Evolutionary conservation across 2,113 vertebrate species (phyloP), one percentile per base, ranked within the genome.

Genomic region (Erinaceus europaeus): DNA sequence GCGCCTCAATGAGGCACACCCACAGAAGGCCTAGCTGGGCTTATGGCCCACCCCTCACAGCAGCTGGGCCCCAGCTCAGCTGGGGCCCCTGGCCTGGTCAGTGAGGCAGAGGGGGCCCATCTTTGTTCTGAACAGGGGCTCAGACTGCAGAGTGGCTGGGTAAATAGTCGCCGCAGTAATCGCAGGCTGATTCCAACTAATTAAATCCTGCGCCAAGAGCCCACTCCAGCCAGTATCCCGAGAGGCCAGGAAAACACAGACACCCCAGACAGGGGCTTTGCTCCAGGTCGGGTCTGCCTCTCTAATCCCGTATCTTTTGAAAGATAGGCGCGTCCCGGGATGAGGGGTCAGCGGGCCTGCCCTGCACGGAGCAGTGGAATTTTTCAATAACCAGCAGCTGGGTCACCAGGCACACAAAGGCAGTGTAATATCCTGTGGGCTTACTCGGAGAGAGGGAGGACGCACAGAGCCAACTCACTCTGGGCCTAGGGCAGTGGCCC

Each of bases 301-400:
- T 97, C 98, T 99, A 99, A 99, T 99, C 98, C 98, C 97, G 97
- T 98, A 98, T 99, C 98, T 98, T 98, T 98, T 99, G 98, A 98
- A 97, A 96, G 95, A 97, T 97, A 97, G 98, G 98, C 98, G 98
- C 97, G 98, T 98, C 97, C 97, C 97, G 97, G 98, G 98, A 98
- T 97, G 98, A 96, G 94, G 96, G 97, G 98, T 98, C 98, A 98
- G 97, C 97, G 97, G 97, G 97, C 96, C 96, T 97, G 98, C 98
- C 98, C 98, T 97, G 97, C 97, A 97, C 97, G 94, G 97, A 98
- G 98, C 98, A 96, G 96, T 98, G 98, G 98, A 99, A 99, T 99
- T 98, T 99, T 99, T 99, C 98, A 99, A 99, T 99, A 99, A 98
- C 97, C 98, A 98, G 98, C 98, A 99, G 98, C 98, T 98, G 98